phyloP scores from a whole-genome alignment of 2,113 vertebrate genomes.

The Megaceryle torquata region DNA sequence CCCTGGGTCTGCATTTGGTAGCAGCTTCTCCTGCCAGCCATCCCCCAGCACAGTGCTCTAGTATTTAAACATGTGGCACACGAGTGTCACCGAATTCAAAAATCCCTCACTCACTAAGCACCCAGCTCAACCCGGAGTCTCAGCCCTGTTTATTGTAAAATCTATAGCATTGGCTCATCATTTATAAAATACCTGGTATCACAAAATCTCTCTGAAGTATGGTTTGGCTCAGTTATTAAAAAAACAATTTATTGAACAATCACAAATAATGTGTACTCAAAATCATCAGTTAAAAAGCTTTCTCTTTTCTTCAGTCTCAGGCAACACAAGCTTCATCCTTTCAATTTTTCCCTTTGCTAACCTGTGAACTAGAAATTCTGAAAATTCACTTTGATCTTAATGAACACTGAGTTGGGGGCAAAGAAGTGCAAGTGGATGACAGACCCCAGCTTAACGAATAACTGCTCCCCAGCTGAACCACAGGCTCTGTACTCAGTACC shows the following conservation, averaged over 20 bases:
- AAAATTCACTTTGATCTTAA: not conserved
- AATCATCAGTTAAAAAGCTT: not conserved
- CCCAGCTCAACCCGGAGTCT: not conserved
- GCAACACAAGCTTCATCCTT: not conserved
- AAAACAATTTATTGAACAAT: not conserved
- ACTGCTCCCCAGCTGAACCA: not conserved
- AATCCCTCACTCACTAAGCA: not conserved
- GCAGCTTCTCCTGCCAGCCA: not conserved
- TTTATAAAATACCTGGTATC: not conserved
- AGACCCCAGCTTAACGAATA: not conserved
- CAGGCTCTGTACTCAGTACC: not conserved
- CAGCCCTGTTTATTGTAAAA: not conserved
- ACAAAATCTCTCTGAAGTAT: not conserved
- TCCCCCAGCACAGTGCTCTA: not conserved
- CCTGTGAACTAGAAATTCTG: not conserved
- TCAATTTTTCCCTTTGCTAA: not conserved
- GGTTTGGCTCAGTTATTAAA: not conserved
- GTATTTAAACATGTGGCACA: not conserved
- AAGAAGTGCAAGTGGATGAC: not conserved
- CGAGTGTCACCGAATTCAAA: not conserved
- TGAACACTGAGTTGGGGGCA: not conserved
- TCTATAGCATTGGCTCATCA: not conserved
- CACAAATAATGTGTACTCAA: not conserved
- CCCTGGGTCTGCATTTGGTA: not conserved
- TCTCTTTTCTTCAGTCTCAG: not conserved